Percentiles rank a stretch among this genome's conserved stretches.
phyloP scores from a whole-genome alignment of 1,140 invertebrate species.

The Drosophila asahinai region DNA sequence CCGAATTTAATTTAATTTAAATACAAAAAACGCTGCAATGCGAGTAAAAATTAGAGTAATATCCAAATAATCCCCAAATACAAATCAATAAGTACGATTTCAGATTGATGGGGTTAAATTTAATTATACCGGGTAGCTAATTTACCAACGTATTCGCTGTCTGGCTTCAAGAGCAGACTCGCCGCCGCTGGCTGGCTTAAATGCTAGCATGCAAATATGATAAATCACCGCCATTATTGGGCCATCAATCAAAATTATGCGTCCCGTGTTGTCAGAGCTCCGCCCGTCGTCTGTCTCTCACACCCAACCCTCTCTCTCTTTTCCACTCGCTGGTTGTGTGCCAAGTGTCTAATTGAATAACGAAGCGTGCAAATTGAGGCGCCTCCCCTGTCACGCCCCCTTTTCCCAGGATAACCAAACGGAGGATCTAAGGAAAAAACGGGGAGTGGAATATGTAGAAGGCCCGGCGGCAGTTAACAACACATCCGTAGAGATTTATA shows the following conservation, averaged over 20 bases:
- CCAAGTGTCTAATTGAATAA: slow-evolving; percentile 84
- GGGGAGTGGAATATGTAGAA: slow-evolving; percentile 2
- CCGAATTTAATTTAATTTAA: no score
- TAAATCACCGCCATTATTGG: slow-evolving; percentile 83
- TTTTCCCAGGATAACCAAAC: slow-evolving; percentile 6
- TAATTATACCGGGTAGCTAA: slow-evolving; percentile 31
- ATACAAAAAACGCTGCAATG: no score
- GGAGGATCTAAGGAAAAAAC: slow-evolving; percentile 16
- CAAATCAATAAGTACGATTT: not conserved
- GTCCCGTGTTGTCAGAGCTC: slow-evolving; percentile 38
- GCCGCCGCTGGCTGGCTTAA: slow-evolving; percentile 34
- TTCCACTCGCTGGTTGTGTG: slow-evolving; percentile 34
- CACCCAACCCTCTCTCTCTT: slow-evolving; percentile 8
- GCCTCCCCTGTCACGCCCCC: slow-evolving; percentile 24
- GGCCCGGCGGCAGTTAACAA: slow-evolving; percentile 70
- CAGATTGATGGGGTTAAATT: slow-evolving; percentile 24
- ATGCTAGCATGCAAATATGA: slow-evolving; percentile 81
- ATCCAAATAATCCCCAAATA: not conserved
- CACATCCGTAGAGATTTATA: slow-evolving; percentile 77
- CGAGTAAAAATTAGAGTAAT: not conserved
- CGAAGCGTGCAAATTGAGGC: slow-evolving; percentile 82
- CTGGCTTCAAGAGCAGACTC: slow-evolving; percentile 33
- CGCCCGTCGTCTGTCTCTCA: slow-evolving; percentile 15
- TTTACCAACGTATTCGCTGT: slow-evolving; percentile 14
- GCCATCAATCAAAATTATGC: slow-evolving; percentile 84